Percentiles rank a stretch among this genome's conserved stretches.
phyloP scores from a whole-genome alignment of 2,888 invertebrate genomes.

The Perizoma flavofasciatum region DNA sequence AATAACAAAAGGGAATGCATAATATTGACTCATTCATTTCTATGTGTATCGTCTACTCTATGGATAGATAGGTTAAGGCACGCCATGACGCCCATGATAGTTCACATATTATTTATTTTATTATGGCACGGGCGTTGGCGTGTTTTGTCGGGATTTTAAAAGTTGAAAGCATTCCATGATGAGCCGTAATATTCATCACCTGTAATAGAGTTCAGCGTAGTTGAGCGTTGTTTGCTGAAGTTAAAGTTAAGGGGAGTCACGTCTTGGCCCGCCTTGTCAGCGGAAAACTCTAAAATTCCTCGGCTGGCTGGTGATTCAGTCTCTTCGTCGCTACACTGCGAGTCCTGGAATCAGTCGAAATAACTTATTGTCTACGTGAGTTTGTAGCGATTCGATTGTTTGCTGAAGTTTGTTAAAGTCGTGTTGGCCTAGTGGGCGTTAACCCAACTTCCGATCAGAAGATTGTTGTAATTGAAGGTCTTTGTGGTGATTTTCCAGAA shows the following conservation, averaged over 20 bases:
- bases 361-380: background rate
- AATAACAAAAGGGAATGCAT: constrained; percentile 63
- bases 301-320: constrained; percentile 84
- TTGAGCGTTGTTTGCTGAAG: constrained; percentile 88
- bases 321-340: constrained; percentile 79
- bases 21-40: constrained; percentile 59
- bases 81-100: constrained; percentile 49
- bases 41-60: constrained; percentile 70
- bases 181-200: constrained; percentile 69
- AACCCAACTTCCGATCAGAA: too few relatives aligned
- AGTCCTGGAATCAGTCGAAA: constrained; percentile 61
- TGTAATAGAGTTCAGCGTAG: constrained; percentile 90
- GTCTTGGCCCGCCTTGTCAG: constrained; percentile 94
- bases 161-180: constrained; percentile 48
- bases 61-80: constrained; percentile 51
- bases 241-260: constrained; percentile 93
- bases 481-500: too few relatives aligned
- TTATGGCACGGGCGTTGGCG: constrained; percentile 42
- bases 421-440: too few relatives aligned
- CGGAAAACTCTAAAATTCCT: constrained; percentile 92
- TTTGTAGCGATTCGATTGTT: too few relatives aligned
- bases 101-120: constrained; percentile 31
- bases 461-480: too few relatives aligned
- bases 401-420: too few relatives aligned
- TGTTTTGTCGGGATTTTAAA: constrained; percentile 41